Conservation (phyloP, 2,888 invertebrate species). For the Conchocele bisecta region DNA sequence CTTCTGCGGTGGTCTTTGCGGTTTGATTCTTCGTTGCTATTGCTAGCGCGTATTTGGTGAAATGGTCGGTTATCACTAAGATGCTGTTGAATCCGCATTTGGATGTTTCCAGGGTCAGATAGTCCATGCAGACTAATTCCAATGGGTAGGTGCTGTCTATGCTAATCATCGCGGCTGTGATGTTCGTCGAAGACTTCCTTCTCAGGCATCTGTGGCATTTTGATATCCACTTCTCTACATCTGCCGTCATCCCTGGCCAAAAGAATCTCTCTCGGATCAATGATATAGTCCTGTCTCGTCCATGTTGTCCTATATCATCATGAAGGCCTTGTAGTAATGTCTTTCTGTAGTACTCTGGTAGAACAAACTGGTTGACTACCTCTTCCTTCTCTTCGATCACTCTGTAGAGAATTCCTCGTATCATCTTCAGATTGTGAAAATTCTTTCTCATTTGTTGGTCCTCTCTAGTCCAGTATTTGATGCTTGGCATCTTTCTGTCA, state of each 20-base stretch:
- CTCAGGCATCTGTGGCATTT: constrained; percentile 8
- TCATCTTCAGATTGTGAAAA: neutral
- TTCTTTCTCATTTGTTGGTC: neutral
- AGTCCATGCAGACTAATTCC: constrained; percentile 26
- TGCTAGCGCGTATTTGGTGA: constrained; percentile 28
- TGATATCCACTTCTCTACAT: constrained; percentile 1
- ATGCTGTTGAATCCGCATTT: constrained; percentile 9
- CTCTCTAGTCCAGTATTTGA: neutral
- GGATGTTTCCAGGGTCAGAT: constrained; percentile 8
- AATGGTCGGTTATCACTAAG: constrained; percentile 28
- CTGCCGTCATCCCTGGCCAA: constrained; percentile 6
- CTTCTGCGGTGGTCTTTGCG: constrained; percentile 28
- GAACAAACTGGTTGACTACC: neutral
- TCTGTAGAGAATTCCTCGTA: neutral
- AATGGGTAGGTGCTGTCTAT: too few species aligned
- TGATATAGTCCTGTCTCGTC: constrained; percentile 9
- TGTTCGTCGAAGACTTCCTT: constrained; percentile 1
- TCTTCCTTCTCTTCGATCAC: neutral
- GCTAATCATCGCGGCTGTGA: constrained; percentile 2
- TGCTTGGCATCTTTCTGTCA: neutral
- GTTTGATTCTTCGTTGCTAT: constrained; percentile 30
- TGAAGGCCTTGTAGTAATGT: constrained; percentile 21
- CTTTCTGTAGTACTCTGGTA: neutral
- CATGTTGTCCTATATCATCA: constrained; percentile 31
- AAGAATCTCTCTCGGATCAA: constrained; percentile 15